Conservation (phyloP, 2,888 invertebrate species). For the Omphaloscelis lunosa region DNA sequence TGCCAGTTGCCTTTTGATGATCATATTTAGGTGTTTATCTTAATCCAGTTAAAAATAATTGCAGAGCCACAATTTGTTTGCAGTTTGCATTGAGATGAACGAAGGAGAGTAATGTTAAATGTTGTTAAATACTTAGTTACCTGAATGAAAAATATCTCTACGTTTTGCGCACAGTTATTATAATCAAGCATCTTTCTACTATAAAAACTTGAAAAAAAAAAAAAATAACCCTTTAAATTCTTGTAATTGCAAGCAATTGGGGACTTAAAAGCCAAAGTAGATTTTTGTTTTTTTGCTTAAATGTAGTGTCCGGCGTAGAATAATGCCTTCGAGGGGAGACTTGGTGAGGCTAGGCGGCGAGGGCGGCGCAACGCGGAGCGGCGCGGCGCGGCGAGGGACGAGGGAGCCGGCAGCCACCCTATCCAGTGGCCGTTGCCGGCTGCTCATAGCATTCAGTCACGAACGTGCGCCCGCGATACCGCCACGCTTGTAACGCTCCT, state of each 20-base stretch:
- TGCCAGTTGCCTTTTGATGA: slow-evolving; percentile 13
- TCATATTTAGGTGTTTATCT: background rate
- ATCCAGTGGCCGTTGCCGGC: slow-evolving; percentile 51
- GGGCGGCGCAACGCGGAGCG: slow-evolving; percentile 55
- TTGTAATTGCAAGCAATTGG: slow-evolving; percentile 55
- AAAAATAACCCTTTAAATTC: no score
- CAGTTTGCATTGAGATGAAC: background rate
- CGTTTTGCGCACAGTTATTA: background rate
- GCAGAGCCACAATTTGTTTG: background rate
- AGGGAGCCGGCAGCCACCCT: slow-evolving; percentile 70
- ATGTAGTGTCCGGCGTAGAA: slow-evolving; percentile 67
- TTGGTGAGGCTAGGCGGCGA: slow-evolving; percentile 48
- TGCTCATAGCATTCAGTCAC: slow-evolving; percentile 72
- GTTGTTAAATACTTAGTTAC: background rate
- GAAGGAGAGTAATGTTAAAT: background rate
- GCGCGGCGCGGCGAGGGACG: slow-evolving; percentile 62
- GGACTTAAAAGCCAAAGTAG: slow-evolving; percentile 46
- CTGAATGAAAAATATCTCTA: background rate
- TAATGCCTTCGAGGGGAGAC: slow-evolving; percentile 60
- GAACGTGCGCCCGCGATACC: slow-evolving; percentile 67
- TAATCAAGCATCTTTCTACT: background rate
- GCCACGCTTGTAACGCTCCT: slow-evolving; percentile 58
- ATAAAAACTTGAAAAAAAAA: slow-evolving; percentile 23
- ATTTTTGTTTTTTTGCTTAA: slow-evolving; percentile 64
- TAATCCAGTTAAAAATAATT: background rate